Evolutionary conservation across 2,888 invertebrate genomes (phyloP).

Genomic region (Cerastoderma edule): DNA sequence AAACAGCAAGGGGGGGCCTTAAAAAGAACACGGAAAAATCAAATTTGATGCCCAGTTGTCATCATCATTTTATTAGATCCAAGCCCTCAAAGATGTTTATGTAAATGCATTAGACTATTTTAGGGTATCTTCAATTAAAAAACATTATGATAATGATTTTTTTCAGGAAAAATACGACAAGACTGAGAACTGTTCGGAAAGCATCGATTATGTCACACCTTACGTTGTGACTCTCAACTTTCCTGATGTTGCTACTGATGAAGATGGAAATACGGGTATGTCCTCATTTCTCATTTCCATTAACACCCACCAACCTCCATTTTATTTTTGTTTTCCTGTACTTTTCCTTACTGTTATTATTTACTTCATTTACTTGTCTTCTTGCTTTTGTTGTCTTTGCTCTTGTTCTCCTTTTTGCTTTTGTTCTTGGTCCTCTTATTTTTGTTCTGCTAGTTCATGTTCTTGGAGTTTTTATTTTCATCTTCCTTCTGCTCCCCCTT

Average conservation of each 20-base stretch:
- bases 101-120: too few relatives aligned
- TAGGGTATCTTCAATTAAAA: too few relatives aligned
- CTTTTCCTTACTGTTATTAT: neutral
- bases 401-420: neutral
- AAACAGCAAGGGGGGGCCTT: neutral
- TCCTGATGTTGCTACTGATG: conserved; percentile 84
- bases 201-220: conserved; percentile 24
- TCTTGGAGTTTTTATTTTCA: neutral
- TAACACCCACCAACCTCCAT: too few relatives aligned
- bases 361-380: neutral
- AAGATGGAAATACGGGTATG: conserved; percentile 83
- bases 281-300: too few relatives aligned
- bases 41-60: too few relatives aligned
- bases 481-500: neutral
- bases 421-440: neutral
- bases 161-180: conserved; percentile 55
- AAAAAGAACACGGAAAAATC: too few relatives aligned
- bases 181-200: conserved; percentile 51
- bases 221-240: conserved; percentile 80
- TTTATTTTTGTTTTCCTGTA: neutral
- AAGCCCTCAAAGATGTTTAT: too few relatives aligned
- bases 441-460: neutral
- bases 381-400: neutral
- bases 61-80: too few relatives aligned
- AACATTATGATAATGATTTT: neutral